Conservation (phyloP, 1,140 invertebrate genomes). For the Brachionus paranguensis region DNA sequence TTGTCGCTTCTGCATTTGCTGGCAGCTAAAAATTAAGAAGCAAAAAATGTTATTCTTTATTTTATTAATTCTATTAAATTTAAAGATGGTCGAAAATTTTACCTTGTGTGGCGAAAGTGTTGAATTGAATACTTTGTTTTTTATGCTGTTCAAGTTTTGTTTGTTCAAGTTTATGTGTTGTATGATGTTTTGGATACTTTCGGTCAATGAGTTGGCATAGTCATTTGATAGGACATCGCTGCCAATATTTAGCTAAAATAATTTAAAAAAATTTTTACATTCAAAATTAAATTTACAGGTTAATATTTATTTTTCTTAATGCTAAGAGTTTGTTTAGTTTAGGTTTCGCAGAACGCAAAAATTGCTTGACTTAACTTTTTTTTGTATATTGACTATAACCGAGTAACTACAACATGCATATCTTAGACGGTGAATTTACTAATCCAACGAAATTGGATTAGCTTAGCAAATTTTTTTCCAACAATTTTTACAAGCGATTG, state of each 20-base stretch:
- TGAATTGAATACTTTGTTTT: neutral
- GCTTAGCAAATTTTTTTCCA: neutral
- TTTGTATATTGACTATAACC: neutral
- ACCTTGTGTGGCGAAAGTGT: neutral
- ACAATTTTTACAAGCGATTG: neutral
- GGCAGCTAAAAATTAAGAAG: neutral
- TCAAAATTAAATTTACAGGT: neutral
- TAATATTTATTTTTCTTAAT: neutral
- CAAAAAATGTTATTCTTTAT: neutral
- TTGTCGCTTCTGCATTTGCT: neutral
- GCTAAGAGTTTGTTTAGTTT: neutral
- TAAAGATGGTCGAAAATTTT: neutral
- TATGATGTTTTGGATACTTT: neutral
- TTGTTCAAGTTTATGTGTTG: neutral
- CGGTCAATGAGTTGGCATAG: slow-evolving; percentile 6
- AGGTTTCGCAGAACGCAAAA: neutral
- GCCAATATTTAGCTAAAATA: neutral
- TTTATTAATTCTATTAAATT: no score
- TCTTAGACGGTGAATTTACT: neutral
- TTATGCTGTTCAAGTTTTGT: slow-evolving; percentile 14
- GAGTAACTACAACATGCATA: neutral
- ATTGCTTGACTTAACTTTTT: neutral
- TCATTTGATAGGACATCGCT: neutral
- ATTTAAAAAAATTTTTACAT: neutral
- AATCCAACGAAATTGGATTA: neutral